Base-by-base conservation (phyloP, 2,113 vertebrate genomes). In the Pituophis catenifer region DNA sequence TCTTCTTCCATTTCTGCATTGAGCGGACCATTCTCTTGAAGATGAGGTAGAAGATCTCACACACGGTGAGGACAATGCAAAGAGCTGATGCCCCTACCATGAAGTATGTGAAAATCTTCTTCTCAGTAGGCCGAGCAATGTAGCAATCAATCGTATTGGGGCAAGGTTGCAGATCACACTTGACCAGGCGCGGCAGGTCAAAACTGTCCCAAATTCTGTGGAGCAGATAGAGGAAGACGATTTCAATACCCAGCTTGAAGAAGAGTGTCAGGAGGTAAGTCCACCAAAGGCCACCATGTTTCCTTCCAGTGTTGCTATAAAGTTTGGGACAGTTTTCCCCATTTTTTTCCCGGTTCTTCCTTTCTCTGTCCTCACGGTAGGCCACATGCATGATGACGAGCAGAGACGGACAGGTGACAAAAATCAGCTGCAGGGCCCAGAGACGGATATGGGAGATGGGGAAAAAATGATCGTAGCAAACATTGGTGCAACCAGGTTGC, bases 371-470 rank as follows among this genome's bases (percentile, higher is more conserved):
- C 96, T 99, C 94, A 0, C 99, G 97, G 93, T 98, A 99, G 90
- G 98, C 98, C 92, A 99, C 99, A 0, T 99, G 99, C 92, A 98
- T 98, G 91, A 98, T 97, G 91, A 99, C 99, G 96, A 99, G 96
- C 54, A 99, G 97, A 0, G 99, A 99, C 0, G 99, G 99, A 88
- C 99, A 99, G 0, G 99, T 99, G 98, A 99, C 98, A 0, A 99
- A 99, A 96, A 99, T 99, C 94, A 99, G 98, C 98, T 99, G 99
- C 95, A 99, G 97, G 70, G 99, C 99, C 99, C 99, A 99, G 48
- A 99, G 98, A 24, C 98, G 98, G 96, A 99, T 98, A 96, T 99
- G 99, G 94, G 99, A 99, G 96, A 99, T 97, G 94, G 99, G 99
- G 96, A 99, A 99, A 96, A 97, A 97, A 92, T 98, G 11, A 97